Evolutionary conservation across 2,888 invertebrate genomes (phyloP).

Genomic region (Cantharis flavilabris): DNA sequence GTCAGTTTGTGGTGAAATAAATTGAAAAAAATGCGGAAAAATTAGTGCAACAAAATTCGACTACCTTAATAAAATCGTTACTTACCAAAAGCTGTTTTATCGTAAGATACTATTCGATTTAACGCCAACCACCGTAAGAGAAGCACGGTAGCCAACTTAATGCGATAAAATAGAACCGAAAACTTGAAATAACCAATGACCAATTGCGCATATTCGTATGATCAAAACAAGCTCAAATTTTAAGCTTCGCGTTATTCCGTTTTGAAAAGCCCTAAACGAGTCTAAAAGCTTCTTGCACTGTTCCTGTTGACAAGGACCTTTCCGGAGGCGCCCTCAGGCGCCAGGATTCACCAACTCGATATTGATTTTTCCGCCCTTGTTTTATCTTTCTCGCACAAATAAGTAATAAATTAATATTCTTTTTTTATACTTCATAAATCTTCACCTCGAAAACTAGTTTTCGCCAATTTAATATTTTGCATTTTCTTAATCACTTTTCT

Average conservation of each 20-base stretch:
- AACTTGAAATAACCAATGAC: constrained; percentile 51
- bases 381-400: constrained; percentile 50
- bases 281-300: constrained; percentile 37
- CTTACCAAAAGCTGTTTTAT: constrained; percentile 39
- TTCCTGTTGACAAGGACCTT: constrained; percentile 32
- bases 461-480: not conserved
- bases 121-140: constrained; percentile 55
- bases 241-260: constrained; percentile 33
- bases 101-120: constrained; percentile 44
- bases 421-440: constrained; percentile 17
- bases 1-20: not conserved
- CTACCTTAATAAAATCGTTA: constrained; percentile 12
- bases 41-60: not conserved
- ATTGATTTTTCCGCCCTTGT: constrained; percentile 54
- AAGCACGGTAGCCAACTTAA: constrained; percentile 57
- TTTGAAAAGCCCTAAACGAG: constrained; percentile 14
- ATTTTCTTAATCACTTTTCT: not conserved
- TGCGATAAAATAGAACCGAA: constrained; percentile 55
- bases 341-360: constrained; percentile 32
- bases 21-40: not conserved
- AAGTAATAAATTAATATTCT: constrained; percentile 51
- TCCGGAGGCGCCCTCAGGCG: constrained; percentile 43
- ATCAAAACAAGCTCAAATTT: constrained; percentile 34
- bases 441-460: not conserved
- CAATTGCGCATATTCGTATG: constrained; percentile 50